Conservation (phyloP, 2,113 vertebrate species). For the Coracopsis vasa region DNA sequence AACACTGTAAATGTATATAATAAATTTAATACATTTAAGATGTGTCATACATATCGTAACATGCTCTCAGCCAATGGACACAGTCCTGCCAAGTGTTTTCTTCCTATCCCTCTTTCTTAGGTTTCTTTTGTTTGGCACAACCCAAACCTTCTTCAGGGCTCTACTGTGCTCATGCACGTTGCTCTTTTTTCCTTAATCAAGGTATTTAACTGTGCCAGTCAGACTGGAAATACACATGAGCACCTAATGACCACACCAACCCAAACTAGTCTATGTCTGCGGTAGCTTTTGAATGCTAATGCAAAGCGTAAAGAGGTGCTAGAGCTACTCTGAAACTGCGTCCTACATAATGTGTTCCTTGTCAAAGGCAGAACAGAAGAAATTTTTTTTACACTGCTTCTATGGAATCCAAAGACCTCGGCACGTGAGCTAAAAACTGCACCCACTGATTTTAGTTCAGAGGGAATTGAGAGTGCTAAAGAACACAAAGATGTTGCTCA, state of each 20-base stretch:
- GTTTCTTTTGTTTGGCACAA: not conserved
- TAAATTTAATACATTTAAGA: not conserved
- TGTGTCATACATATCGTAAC: not conserved
- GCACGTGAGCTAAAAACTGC: not conserved
- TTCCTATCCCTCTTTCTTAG: not conserved
- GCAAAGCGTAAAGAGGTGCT: not conserved
- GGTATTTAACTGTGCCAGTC: not conserved
- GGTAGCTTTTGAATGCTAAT: not conserved
- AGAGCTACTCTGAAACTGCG: not conserved
- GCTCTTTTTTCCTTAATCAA: not conserved
- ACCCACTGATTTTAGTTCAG: not conserved
- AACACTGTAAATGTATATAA: not conserved
- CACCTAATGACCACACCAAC: not conserved
- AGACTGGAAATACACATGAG: not conserved
- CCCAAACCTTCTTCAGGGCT: not conserved
- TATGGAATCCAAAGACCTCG: not conserved
- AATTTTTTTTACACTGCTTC: not conserved
- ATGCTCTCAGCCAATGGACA: not conserved
- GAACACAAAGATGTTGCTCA: not conserved
- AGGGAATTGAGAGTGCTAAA: not conserved
- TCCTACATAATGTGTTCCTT: accelerated
- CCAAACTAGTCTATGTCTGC: not conserved
- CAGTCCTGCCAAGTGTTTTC: not conserved
- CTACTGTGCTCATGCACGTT: not conserved
- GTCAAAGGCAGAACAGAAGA: not conserved